Percentiles rank a stretch among this genome's conserved stretches.
Conservation (phyloP, 2,888 invertebrate species). For the Ennomos fuscantarius region DNA sequence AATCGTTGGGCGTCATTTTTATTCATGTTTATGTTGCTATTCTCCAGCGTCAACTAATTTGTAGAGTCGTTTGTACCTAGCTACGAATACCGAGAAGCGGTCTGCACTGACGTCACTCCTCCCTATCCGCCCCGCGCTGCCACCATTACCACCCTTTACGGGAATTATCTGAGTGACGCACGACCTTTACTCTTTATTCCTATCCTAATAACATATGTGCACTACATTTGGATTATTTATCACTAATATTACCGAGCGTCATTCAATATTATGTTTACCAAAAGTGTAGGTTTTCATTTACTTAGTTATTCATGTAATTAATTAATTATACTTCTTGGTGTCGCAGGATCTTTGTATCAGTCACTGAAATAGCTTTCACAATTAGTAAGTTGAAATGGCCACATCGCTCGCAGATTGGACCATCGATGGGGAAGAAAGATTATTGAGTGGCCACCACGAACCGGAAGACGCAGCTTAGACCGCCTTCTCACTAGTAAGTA, state of each 20-base stretch:
- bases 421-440: no score
- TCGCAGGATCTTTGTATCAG: no score
- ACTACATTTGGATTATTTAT: constrained; percentile 30
- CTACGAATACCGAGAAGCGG: constrained; percentile 14
- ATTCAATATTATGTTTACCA: constrained; percentile 28
- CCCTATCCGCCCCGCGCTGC: constrained; percentile 19
- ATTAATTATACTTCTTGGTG: no score
- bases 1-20: no score
- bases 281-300: constrained; percentile 5
- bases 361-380: no score
- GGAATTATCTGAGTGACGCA: constrained; percentile 69
- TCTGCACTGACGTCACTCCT: constrained; percentile 56
- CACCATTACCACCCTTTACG: constrained; percentile 39
- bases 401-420: no score
- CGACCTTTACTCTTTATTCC: constrained; percentile 53
- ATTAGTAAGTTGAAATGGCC: no score
- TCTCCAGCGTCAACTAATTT: constrained; percentile 19
- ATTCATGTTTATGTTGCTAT: no score
- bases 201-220: constrained; percentile 50
- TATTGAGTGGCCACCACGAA: no score
- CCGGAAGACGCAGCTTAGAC: no score
- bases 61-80: constrained; percentile 21
- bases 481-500: no score
- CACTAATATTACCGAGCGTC: constrained; percentile 26
- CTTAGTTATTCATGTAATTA: neutral